Base-by-base conservation (phyloP, 1,140 invertebrate genomes). In the Lepidurus packardi region DNA sequence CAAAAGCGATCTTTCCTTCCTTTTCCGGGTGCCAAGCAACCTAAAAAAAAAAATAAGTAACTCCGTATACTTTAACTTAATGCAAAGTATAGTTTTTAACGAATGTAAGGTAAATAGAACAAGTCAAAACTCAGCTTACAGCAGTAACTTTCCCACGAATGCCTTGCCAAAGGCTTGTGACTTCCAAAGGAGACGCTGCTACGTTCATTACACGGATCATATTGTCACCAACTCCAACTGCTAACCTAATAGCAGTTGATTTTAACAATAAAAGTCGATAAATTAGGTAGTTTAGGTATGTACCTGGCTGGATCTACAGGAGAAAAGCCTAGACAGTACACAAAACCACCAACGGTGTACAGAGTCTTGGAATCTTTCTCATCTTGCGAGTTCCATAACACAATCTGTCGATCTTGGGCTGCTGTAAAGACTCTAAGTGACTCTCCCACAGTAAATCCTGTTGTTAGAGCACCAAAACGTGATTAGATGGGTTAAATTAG, bases 21-120 rank as follows among this genome's bases (percentile, higher is more conserved):
- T 88, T 88, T 10, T 85, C 86, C 5, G 93, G 93, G 87, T 94
- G 92, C 92, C 93, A 95, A 10, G 89, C 87, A 25, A 91, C 80
- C 89, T 89, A 78, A 76, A 75, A 77, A 73, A 8, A 76, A 79
- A 76, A 24, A n/a, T n/a, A 43, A 79, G 34, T 45, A 75, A n/a
- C 75, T 45, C 53, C 77, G 13, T 34, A 16, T 1, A 21, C 16
- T 16, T 47, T 11, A 47, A 47, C 10, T 16, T 10, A 65, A 65
- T 16, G 21, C 16, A n/a, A 65, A 65, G 21, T 65, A 47, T 7
- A 34, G 34, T 34, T 34, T 34, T 34, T 34, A 34, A 34, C 25
- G 25, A 34, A 34, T n/a, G n/a, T 25, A 25, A 25, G 1, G 25
- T 65, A 11, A 79, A 13, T 25, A 24, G 5, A 73, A 44, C 9